These are phyloP conservation scores for Sphaerophoria taeniata DNA, from an alignment of 2,888 invertebrate species.

Conservation along the genomic window DNA sequence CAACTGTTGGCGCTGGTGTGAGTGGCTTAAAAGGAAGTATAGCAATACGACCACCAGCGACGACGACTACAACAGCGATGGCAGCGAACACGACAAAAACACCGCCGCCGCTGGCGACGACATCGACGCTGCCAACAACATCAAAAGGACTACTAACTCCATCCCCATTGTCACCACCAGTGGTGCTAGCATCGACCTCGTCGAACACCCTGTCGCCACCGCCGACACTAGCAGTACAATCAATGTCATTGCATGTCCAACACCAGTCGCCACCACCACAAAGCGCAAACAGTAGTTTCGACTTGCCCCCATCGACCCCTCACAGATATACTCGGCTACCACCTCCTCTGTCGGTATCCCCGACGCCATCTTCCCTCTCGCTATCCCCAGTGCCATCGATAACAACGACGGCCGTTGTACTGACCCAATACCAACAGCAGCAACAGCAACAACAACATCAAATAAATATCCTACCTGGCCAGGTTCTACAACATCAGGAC, in stretches of 20 bases:
- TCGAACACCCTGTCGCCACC: constrained; percentile 59
- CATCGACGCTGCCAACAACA: constrained; percentile 58
- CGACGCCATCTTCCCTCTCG: constrained; percentile 53
- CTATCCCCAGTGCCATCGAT: constrained; percentile 65
- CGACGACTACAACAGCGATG: constrained; percentile 55
- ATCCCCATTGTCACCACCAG: constrained; percentile 37
- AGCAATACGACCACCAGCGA: constrained; percentile 53
- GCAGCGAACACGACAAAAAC: constrained; percentile 55
- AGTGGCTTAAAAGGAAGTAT: constrained; percentile 68
- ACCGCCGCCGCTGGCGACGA: background rate
- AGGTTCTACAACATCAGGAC: constrained; percentile 70
- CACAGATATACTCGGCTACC: constrained; percentile 78
- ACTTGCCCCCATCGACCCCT: constrained; percentile 79
- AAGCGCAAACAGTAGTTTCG: constrained; percentile 70
- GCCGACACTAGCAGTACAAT: constrained; percentile 64
- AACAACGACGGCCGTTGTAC: constrained; percentile 48
- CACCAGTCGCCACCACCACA: constrained; percentile 43
- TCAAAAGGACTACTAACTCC: constrained; percentile 24
- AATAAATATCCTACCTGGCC: constrained; percentile 61
- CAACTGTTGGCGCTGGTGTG: constrained; percentile 3
- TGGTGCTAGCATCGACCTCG: constrained; percentile 48
- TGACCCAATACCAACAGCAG: constrained; percentile 68
- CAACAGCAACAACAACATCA: constrained; percentile 60
- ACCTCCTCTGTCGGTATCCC: constrained; percentile 62
- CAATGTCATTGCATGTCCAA: constrained; percentile 70